Base-by-base conservation (phyloP, 2,797 vertebrate species). In the Diglossa cyanea region DNA sequence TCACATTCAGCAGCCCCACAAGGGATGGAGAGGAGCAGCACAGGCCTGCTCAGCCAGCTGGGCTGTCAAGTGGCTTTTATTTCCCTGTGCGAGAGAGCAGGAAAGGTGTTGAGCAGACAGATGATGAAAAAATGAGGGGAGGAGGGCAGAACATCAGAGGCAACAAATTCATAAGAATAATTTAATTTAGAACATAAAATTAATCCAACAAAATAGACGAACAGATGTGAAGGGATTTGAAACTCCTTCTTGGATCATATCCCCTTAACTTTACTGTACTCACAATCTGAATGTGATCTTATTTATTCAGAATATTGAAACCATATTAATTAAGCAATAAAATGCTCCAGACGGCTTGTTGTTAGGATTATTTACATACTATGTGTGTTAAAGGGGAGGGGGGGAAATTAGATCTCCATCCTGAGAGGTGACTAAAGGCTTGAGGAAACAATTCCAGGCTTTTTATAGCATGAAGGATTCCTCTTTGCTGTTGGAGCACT, bases 121-220 rank as follows among this genome's bases (percentile, higher is more conserved):
- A 74, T 95, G 62, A 94, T 78, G 53, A 87, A 95, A 93, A 83
- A 78, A 75, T 75, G 62, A 15, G 17, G 33, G 45, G 33, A 70
- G 81, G 72, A 93, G 87, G 91, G 94, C 87, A 96, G 31, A 93
- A 90, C 94, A 94, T 90, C 79, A 94, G 80, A 95, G 87, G 39
- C 74, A 95, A 73, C 3, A 70, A n/a, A 91, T 97, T 96, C 86
- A 58, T 70, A 93, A 95, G 93, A 97, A 97, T 97, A 97, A 97
- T 96, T 97, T 97, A 97, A 97, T 98, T 97, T 96, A 47, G 95
- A 96, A 96, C 95, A 92, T 92, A 90, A 97, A 97, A 97, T 97
- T 96, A 95, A 93, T 94, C 87, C 76, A 96, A 92, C 91, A 95
- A 95, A 97, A 95, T 91, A 96, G 87, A 96, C 73, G 89, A 96